phyloP scores from a whole-genome alignment of 2,113 vertebrate species.

The Grammomys surdaster region DNA sequence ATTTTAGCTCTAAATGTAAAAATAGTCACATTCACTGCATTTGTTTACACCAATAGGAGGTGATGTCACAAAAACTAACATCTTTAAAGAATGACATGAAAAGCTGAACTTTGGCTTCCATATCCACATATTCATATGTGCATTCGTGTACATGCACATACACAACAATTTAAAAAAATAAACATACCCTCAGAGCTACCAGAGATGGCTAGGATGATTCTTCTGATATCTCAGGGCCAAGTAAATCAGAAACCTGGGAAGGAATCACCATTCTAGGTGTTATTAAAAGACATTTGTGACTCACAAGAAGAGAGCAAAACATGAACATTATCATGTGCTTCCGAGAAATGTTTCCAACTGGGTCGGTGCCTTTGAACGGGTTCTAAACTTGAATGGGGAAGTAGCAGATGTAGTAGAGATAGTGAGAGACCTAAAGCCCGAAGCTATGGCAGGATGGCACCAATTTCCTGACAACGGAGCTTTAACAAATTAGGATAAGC shows the following conservation, averaged over 20 bases:
- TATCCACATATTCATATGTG: background rate
- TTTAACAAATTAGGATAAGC: background rate
- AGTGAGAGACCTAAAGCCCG: background rate
- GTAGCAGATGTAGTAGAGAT: background rate
- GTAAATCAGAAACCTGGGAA: background rate
- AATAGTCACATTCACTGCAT: no score
- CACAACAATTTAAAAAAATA: background rate
- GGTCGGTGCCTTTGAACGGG: background rate
- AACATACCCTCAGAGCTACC: background rate
- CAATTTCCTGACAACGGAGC: background rate
- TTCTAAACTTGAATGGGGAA: background rate
- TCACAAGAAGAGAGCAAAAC: background rate
- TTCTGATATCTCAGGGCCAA: background rate
- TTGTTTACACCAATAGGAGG: background rate
- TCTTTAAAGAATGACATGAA: background rate
- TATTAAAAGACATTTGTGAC: background rate
- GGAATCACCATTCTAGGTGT: background rate
- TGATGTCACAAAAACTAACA: background rate
- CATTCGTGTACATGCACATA: background rate
- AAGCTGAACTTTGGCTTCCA: background rate
- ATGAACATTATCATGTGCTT: background rate
- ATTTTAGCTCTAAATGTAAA: background rate
- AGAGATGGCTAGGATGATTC: background rate
- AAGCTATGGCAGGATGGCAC: background rate
- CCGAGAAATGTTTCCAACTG: background rate